Evolutionary conservation across 2,888 invertebrate species (phyloP), one percentile per base, ranked within the genome.

Genomic region (Metellina segmentata): DNA sequence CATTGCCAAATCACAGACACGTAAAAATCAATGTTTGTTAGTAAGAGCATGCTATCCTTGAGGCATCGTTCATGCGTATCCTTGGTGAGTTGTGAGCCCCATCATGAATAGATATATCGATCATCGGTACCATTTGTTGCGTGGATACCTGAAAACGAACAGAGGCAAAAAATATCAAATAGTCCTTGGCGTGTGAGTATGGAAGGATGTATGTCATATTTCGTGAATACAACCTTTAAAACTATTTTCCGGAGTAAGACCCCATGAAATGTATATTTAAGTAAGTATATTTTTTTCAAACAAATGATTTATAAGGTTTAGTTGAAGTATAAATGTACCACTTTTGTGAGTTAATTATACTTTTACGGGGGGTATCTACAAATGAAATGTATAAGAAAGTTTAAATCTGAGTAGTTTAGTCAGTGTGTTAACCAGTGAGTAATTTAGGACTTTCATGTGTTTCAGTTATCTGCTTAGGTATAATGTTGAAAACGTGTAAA

Each of bases 61-160:
- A 61, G 34, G 34, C 34, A 61, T 61, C 20, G 20, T 53, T 53
- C 77, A 53, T 53, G 79, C 53, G 52, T 53, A 61, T 19, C 20
- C 19, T 61, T 51, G 79, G 61, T 5, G 72, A 79, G 20, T 19
- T 16, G 19, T 49, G 77, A 51, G 51, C n/a, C 6, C n/a, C 77
- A 77, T 49, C 77, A 77, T 51, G 77, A 77, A 77, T 34, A 51
- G 51, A 13, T 13, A 13, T 34, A 79, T 79, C 79, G 79, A 79
- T 79, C 79, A 79, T 61, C 52, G 53, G 53, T 79, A 53, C 61
- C 20, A 79, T 79, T 79, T 79, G 79, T 79, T 79, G 79, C 79
- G 34, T 79, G 79, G 79, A 79, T 53, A 79, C 79, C 53, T 34
- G 34, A 13, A 13, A 77, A 9, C 19, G 51, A n/a, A 9, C 51